phyloP scores from a whole-genome alignment of 1,140 invertebrate genomes.

The Drosophila ercepeae region DNA sequence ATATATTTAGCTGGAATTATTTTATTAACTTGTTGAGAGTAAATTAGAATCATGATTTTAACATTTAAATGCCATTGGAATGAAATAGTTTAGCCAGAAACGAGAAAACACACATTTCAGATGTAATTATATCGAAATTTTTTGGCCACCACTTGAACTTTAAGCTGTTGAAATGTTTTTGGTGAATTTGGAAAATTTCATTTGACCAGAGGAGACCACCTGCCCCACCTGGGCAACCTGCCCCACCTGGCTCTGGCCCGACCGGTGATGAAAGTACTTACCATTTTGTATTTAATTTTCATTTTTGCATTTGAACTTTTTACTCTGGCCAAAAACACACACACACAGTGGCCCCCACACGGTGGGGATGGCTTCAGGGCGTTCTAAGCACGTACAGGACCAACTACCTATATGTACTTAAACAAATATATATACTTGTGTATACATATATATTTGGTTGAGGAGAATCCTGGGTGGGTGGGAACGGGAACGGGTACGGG shows the following conservation, averaged over 20 bases:
- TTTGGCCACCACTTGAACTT: slow-evolving; percentile 10
- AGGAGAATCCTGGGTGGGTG: not conserved
- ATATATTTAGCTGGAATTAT: not conserved
- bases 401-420: not conserved
- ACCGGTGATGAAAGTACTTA: slow-evolving; percentile 59
- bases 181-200: slow-evolving; percentile 42
- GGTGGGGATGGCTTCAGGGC: slow-evolving; percentile 8
- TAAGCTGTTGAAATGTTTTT: slow-evolving; percentile 57
- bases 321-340: slow-evolving; percentile 27
- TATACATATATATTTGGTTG: not conserved
- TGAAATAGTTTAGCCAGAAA: not conserved
- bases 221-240: no score
- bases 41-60: no score
- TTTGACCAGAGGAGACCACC: slow-evolving; percentile 45
- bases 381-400: slow-evolving; percentile 13
- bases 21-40: no score
- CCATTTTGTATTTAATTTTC: slow-evolving; percentile 81
- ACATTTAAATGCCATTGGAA: no score
- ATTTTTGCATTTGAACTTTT: slow-evolving; percentile 79
- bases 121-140: slow-evolving; percentile 6
- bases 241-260: no score
- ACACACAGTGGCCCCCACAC: slow-evolving; percentile 21
- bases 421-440: not conserved
- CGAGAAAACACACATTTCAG: slow-evolving; percentile 1
- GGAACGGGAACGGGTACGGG: not conserved